Evolutionary conservation across 1,140 invertebrate genomes (phyloP).

Genomic region (Drosophila orosa): DNA sequence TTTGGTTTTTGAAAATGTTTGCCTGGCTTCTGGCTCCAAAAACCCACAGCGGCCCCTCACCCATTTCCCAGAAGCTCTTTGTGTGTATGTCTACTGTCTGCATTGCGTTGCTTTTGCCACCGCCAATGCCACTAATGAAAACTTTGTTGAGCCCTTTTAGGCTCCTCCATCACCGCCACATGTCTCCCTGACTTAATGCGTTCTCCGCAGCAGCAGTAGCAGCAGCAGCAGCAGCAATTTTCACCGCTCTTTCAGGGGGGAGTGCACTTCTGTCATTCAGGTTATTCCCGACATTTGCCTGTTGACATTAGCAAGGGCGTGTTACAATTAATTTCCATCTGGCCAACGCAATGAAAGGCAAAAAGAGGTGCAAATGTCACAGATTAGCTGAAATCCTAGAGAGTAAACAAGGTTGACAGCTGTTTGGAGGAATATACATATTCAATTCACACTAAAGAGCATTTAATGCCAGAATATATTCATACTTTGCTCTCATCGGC

Average conservation of each 20-base stretch:
- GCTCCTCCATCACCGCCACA: slow-evolving; percentile 62
- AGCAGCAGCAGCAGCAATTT: neutral
- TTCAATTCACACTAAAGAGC: neutral
- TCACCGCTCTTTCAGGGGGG: slow-evolving; percentile 14
- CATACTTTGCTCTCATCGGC: neutral
- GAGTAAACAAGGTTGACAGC: neutral
- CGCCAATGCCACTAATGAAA: slow-evolving; percentile 77
- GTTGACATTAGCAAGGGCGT: slow-evolving; percentile 55
- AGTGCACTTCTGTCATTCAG: slow-evolving; percentile 68
- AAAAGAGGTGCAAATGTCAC: slow-evolving; percentile 6
- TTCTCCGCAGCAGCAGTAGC: slow-evolving; percentile 11
- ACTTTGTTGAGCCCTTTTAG: slow-evolving; percentile 78
- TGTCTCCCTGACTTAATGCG: slow-evolving; percentile 60
- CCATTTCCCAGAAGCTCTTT: neutral
- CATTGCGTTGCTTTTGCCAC: slow-evolving; percentile 52
- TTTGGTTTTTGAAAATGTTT: slow-evolving; percentile 70
- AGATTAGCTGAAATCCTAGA: neutral
- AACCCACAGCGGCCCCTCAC: neutral
- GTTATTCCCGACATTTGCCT: slow-evolving; percentile 53
- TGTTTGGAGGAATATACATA: neutral
- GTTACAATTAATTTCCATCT: slow-evolving; percentile 65
- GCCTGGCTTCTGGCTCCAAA: slow-evolving; percentile 49
- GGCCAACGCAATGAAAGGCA: slow-evolving; percentile 49
- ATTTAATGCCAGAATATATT: slow-evolving; percentile 5
- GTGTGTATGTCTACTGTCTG: slow-evolving; percentile 26